Conservation (phyloP, 1,140 invertebrate species). For the Ladona fulva region DNA sequence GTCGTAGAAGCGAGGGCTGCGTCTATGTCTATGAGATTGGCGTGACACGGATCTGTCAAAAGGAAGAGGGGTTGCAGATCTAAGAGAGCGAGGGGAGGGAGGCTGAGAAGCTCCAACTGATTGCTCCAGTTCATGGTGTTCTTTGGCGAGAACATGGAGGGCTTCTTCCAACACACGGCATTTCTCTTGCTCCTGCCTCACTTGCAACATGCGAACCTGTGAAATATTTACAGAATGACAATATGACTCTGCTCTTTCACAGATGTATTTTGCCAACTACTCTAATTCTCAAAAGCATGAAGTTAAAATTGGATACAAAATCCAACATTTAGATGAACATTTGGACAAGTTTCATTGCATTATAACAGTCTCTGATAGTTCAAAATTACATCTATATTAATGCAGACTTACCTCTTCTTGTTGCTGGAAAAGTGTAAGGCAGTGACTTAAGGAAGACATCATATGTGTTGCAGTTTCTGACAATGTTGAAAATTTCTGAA, state of each 20-base stretch:
- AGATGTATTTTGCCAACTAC: no score
- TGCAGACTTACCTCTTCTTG: slow-evolving; percentile 41
- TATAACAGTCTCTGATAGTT: no score
- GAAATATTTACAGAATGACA: no score
- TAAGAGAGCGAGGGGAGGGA: slow-evolving; percentile 41
- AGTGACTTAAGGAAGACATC: slow-evolving; percentile 36
- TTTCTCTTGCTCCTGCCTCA: slow-evolving; percentile 44
- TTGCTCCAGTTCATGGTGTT: slow-evolving; percentile 58
- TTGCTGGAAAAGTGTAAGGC: slow-evolving; percentile 41
- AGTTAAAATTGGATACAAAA: no score
- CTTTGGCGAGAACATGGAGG: slow-evolving; percentile 52
- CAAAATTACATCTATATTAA: slow-evolving; percentile 1
- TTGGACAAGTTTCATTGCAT: no score
- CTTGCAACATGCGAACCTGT: not conserved
- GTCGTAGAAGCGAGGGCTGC: slow-evolving; percentile 45
- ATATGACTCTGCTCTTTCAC: no score
- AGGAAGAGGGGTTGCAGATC: not conserved
- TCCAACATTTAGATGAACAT: no score
- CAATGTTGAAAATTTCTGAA: slow-evolving; percentile 27
- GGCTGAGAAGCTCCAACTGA: slow-evolving; percentile 34
- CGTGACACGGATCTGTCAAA: not conserved
- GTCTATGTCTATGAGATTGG: slow-evolving; percentile 29
- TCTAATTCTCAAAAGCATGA: no score
- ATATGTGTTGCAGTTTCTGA: slow-evolving; percentile 33
- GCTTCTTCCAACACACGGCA: slow-evolving; percentile 58